A percentile compares a stretch with the other conserved stretches of the same genome.
Conservation (phyloP, 2,113 vertebrate genomes). For the Myanophis thanlyinensis region DNA sequence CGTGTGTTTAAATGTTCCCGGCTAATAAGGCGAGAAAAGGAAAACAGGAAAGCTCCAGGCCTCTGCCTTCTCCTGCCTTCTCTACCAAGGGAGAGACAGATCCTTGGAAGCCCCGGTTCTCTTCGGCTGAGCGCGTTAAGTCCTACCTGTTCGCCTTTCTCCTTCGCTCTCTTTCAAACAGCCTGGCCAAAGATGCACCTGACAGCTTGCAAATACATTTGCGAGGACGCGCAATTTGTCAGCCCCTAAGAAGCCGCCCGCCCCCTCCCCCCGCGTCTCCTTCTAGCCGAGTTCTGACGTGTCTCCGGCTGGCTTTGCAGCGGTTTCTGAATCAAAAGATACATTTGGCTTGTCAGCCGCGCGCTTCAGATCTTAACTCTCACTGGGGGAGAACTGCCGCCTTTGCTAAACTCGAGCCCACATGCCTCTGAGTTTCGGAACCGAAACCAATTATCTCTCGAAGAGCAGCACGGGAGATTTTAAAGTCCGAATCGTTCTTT, state of each 20-base stretch:
- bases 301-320: not conserved
- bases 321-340: not conserved
- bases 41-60: not conserved
- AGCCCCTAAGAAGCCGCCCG: constrained; percentile 23
- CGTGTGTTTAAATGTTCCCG: not conserved
- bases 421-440: not conserved
- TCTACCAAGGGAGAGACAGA: not conserved
- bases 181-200: not conserved
- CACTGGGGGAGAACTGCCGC: not conserved
- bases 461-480: not conserved
- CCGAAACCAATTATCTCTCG: not conserved
- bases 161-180: not conserved
- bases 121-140: no score
- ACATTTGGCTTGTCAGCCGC: not conserved
- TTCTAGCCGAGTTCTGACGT: not conserved
- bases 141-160: not conserved
- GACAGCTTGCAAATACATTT: constrained; percentile 45
- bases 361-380: not conserved
- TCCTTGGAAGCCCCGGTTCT: not conserved
- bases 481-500: not conserved
- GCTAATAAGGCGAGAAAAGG: not conserved
- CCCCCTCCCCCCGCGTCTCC: not conserved
- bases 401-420: not conserved
- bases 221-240: constrained; percentile 59
- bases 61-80: not conserved